Base-by-base conservation (phyloP, 2,888 invertebrate genomes). In the Rotaria macrura region DNA sequence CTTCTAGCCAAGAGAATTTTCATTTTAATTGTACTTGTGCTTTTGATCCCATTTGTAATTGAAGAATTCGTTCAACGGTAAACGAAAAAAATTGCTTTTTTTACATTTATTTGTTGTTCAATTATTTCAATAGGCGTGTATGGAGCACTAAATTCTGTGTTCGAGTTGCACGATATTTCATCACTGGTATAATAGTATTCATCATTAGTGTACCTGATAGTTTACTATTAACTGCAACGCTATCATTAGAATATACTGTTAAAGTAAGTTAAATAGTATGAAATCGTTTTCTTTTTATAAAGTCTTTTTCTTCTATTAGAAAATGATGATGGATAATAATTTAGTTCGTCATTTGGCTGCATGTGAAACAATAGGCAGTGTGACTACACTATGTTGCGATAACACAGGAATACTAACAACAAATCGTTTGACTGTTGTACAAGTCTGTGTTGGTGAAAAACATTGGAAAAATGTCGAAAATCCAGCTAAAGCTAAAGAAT, bases 181-280 rank as follows among this genome's bases (percentile, higher is more conserved):
- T 99, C 92, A 99, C 99, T 91, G 99, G 99, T 94, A 99, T 99
- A 86, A 99, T 99, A 87, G 98, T 99, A 88, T 93, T 99, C 88
- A 99, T 99, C 87, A 99, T 99, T 86, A 99, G 99, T 87, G 99
- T 99, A 88, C 99, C 99, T 84, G 99, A 99, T 92, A 99, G 99
- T 89, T 93, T 99, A 89, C 99, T 98, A 88, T 93, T 99, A 87
- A 99, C 99, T 90, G 99, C 99, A 89, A 99, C 99, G 38, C 93
- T 99, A 87, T 97, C 98, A 12, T 93, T 99, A 89, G 99, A 99
- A 89, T 99, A 99, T 92, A 98, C 98, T 89, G 99, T 99, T 89
- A 98, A 98, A 94, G 79, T 79, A 20, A 10, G 23, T 43, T 14
- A 25, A 40, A n/a, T n/a, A n/a, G n/a, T n/a, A n/a, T n/a, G n/a